Percentiles rank a stretch among this genome's conserved stretches.
Evolutionary conservation across 2,113 vertebrate genomes (phyloP).

Genomic region (Nibea albiflora): DNA sequence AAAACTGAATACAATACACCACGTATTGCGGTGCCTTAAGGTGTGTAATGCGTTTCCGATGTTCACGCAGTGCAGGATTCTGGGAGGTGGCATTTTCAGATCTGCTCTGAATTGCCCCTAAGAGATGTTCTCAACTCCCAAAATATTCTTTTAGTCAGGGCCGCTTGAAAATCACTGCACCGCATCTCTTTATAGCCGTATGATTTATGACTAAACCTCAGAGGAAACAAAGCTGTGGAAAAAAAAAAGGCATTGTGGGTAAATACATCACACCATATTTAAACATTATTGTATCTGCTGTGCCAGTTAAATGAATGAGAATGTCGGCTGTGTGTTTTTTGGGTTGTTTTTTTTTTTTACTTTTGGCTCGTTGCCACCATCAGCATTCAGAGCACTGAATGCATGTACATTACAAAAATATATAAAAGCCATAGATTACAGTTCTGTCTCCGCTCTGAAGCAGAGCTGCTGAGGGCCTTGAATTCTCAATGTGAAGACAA

Average conservation of each 20-base stretch:
- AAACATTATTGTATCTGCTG: constrained; percentile 21
- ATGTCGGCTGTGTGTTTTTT: not conserved
- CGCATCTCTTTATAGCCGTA: constrained; percentile 48
- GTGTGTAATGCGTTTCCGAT: constrained; percentile 49
- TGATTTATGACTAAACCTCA: constrained; percentile 60
- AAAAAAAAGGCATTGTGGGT: constrained; percentile 37
- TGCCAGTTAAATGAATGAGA: constrained; percentile 8
- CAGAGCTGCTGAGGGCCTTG: not conserved
- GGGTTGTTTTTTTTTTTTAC: not conserved
- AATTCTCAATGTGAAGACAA: not conserved
- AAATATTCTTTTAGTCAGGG: constrained; percentile 47
- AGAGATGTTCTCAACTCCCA: constrained; percentile 62
- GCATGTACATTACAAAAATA: not conserved
- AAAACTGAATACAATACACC: constrained; percentile 26
- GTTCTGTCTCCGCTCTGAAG: not conserved
- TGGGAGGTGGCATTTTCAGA: constrained; percentile 65
- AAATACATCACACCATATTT: constrained; percentile 29
- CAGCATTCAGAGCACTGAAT: not conserved
- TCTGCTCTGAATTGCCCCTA: constrained; percentile 46
- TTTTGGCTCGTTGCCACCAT: constrained; percentile 14
- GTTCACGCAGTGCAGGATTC: constrained; percentile 49
- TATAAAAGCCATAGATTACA: constrained; percentile 17
- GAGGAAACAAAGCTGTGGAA: constrained; percentile 49
- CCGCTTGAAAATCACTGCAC: constrained; percentile 49
- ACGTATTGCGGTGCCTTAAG: constrained; percentile 52